Conservation (phyloP, 1,140 invertebrate genomes). For the Samia ricini region DNA sequence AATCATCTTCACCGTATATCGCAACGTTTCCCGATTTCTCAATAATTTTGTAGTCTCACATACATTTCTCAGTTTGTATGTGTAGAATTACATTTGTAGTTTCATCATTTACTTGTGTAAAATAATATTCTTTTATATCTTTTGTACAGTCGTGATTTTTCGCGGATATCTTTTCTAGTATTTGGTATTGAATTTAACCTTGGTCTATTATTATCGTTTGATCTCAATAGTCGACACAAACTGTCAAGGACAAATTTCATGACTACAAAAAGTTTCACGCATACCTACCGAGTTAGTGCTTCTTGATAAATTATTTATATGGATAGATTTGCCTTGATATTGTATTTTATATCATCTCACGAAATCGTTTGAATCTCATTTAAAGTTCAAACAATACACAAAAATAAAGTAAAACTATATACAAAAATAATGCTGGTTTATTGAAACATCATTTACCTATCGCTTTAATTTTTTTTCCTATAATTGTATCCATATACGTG, state of each 20-base stretch:
- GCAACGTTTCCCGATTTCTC: conserved; percentile 13
- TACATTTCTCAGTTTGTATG: neutral
- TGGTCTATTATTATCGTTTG: neutral
- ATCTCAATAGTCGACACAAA: too few species aligned
- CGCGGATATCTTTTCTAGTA: neutral
- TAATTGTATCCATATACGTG: too few species aligned
- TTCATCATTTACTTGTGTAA: conserved; percentile 5
- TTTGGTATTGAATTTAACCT: neutral
- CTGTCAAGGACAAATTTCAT: neutral
- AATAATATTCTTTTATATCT: neutral
- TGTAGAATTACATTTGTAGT: neutral
- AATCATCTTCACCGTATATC: conserved; percentile 21
- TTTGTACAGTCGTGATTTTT: neutral
- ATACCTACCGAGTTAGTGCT: neutral
- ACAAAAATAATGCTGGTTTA: too few species aligned
- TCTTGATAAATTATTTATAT: neutral
- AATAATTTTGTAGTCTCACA: neutral
- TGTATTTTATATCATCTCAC: neutral
- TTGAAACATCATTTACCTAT: too few species aligned
- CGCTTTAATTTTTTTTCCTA: too few species aligned
- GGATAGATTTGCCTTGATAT: too few species aligned
- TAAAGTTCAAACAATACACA: too few species aligned
- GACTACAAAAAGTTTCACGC: neutral
- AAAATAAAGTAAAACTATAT: too few species aligned
- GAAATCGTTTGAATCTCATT: too few species aligned